Conservation (phyloP, 2,888 invertebrate genomes). For the Acanthosoma haemorrhoidale region DNA sequence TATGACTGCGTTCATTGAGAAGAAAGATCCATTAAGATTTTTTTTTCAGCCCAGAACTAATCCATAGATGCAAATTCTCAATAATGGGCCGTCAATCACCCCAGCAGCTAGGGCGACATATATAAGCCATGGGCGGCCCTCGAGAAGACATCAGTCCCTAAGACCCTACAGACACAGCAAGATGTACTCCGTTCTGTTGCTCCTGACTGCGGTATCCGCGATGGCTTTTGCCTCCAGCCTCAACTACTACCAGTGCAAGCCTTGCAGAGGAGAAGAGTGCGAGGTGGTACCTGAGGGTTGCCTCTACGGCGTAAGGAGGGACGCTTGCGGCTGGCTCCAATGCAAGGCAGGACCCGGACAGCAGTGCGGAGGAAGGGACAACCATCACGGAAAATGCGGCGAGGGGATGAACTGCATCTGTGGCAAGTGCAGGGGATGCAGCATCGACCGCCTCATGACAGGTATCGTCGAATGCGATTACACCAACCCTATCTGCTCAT, state of each 20-base stretch:
- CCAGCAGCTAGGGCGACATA: not conserved
- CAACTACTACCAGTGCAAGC: constrained; percentile 39
- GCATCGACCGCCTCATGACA: constrained; percentile 16
- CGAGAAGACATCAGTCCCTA: not conserved
- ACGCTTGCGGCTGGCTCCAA: constrained; percentile 27
- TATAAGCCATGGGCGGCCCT: not conserved
- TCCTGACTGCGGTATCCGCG: constrained; percentile 32
- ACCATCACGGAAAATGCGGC: constrained; percentile 33
- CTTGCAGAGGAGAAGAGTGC: constrained; percentile 37
- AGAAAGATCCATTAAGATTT: no score
- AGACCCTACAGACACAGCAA: not conserved
- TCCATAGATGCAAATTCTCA: not conserved
- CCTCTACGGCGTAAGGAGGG: constrained; percentile 24
- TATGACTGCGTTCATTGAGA: no score
- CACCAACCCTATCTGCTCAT: constrained; percentile 28
- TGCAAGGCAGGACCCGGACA: constrained; percentile 33
- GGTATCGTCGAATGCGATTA: constrained; percentile 32
- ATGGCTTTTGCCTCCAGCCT: constrained; percentile 2
- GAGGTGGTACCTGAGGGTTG: constrained; percentile 30
- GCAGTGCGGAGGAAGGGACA: constrained; percentile 32
- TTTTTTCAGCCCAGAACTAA: not conserved
- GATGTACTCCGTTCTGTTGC: not conserved
- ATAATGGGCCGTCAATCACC: not conserved
- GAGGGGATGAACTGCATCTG: constrained; percentile 33
- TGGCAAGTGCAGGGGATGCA: constrained; percentile 33